Conservation (phyloP, 2,797 vertebrate genomes). For the Mastacembelus armatus region DNA sequence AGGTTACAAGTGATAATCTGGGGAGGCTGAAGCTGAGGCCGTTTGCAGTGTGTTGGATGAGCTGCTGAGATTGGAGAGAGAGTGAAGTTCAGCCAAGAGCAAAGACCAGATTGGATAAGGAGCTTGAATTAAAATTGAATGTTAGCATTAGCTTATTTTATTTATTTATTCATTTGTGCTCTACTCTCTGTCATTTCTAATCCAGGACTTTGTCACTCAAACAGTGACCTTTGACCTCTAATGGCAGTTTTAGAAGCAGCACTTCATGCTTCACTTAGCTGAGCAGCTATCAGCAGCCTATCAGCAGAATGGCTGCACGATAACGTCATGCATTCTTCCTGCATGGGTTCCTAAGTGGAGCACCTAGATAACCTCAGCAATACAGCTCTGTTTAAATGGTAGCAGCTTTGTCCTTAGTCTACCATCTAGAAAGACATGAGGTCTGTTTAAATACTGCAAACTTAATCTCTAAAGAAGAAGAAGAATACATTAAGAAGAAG, state of each 20-base stretch:
- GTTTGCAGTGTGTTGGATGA: constrained; percentile 25
- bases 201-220: constrained; percentile 35
- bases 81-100: constrained; percentile 46
- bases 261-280: constrained; percentile 25
- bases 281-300: constrained; percentile 42
- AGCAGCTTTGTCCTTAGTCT: constrained; percentile 37
- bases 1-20: constrained; percentile 16
- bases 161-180: constrained; percentile 14
- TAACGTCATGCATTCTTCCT: constrained; percentile 67
- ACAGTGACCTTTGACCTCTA: constrained; percentile 40
- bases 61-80: constrained; percentile 4
- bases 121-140: constrained; percentile 37
- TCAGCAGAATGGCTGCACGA: constrained; percentile 54
- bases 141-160: too few species aligned
- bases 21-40: constrained; percentile 11
- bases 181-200: too few species aligned
- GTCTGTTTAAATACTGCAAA: background rate
- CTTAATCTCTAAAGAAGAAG: too few species aligned
- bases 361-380: constrained; percentile 57
- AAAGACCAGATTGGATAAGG: constrained; percentile 32
- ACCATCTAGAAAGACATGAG: constrained; percentile 3
- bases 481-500: too few species aligned
- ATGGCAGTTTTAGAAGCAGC: constrained; percentile 27
- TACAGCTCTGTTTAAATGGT: constrained; percentile 33
- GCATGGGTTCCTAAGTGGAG: constrained; percentile 48